Evolutionary conservation across 2,888 invertebrate genomes (phyloP).

Genomic region (Ectemnius continuus): DNA sequence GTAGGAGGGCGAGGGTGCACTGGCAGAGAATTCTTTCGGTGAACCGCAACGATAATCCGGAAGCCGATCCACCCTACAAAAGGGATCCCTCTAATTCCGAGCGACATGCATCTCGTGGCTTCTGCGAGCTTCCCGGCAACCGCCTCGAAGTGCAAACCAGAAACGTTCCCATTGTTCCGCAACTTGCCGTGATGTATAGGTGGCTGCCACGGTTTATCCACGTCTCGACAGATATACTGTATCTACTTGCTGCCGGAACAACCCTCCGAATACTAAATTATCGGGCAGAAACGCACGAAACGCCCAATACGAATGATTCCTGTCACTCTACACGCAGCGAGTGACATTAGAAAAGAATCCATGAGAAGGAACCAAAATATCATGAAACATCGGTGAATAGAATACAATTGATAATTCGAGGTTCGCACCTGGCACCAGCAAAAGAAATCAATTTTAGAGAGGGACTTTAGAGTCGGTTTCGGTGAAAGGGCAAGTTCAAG

Average conservation of each 20-base stretch:
- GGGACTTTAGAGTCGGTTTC: background rate
- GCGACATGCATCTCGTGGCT: constrained; percentile 32
- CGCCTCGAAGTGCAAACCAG: constrained; percentile 27
- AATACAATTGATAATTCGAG: too few relatives aligned
- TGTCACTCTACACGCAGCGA: too few relatives aligned
- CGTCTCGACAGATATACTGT: background rate
- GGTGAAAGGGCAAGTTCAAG: constrained; percentile 4
- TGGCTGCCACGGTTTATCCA: constrained; percentile 5
- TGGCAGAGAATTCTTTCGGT: constrained; percentile 53
- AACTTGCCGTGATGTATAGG: constrained; percentile 7
- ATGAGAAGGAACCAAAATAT: too few relatives aligned
- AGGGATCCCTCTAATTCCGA: constrained; percentile 28
- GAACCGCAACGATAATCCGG: constrained; percentile 53
- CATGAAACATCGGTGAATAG: too few relatives aligned
- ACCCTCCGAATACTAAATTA: too few relatives aligned
- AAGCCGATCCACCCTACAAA: constrained; percentile 47
- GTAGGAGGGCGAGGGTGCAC: constrained; percentile 10
- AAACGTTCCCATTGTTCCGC: constrained; percentile 23
- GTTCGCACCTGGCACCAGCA: too few relatives aligned
- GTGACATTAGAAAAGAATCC: too few relatives aligned
- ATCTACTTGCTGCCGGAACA: too few relatives aligned
- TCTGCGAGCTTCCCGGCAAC: constrained; percentile 15
- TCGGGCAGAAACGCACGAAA: too few relatives aligned
- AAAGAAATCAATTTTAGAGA: background rate
- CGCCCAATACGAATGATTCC: too few relatives aligned